Evolutionary conservation across 2,888 invertebrate genomes (phyloP), one percentile per base, ranked within the genome.

Genomic region (Acleris literana): DNA sequence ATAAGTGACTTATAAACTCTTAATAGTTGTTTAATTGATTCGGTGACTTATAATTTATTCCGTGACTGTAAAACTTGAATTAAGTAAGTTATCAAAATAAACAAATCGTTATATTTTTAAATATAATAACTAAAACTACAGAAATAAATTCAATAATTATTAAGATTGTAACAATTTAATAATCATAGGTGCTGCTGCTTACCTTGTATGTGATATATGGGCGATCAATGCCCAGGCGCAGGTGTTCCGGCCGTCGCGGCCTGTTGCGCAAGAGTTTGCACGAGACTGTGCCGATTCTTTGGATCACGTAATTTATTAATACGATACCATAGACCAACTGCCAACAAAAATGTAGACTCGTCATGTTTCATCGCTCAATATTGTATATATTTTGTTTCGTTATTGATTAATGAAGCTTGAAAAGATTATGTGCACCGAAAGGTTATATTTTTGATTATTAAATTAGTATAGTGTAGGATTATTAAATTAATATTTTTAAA

Each of bases 231-330:
- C 59, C 53, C 64, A 64, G 60, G 55, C 46, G 67, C 52, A 63
- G 69, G 55, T 63, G 67, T 70, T 77, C 75, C 77, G 76, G 79
- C 73, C 75, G 73, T 43, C 70, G 72, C 84, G 85, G 84, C 85
- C 85, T 82, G 86, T 90, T 90, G 86, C 86, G 90, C 88, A 91
- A 92, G 86, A 80, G 87, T 76, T 83, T 81, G 74, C 87, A 86
- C 87, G 78, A 84, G 87, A 92, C 92, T 92, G 90, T 82, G 88
- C 81, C 80, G 83, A 84, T 85, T 85, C 85, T 82, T 80, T 79
- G 72, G 74, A 74, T 77, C 78, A 82, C 87, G 84, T 89, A 88
- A 88, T 89, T 88, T 91, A 92, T 91, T 88, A 90, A 91, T 85
- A 85, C 85, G 74, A 79, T 72, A 74, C 72, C 82, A 73, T 74